These are phyloP conservation scores for Chaenodraco wilsoni DNA, from an alignment of 2,797 vertebrate species.

Conservation along the genomic window DNA sequence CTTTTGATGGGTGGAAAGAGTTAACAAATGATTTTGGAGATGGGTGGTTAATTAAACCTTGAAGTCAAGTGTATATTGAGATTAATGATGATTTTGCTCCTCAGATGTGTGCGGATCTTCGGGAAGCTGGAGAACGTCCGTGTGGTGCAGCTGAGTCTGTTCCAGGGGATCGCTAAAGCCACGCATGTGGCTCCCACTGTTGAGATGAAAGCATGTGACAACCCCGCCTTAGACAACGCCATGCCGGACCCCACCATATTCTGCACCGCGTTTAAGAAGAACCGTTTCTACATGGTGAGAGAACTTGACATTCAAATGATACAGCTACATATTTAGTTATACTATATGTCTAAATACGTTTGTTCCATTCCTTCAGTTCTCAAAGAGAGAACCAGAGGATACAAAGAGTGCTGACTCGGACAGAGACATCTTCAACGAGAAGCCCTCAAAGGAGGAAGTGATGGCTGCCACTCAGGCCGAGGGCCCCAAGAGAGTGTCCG, in stretches of 20 bases:
- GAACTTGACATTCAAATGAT: accelerated
- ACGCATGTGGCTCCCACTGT: conserved; percentile 90
- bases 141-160: conserved; percentile 92
- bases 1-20: neutral
- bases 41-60: neutral
- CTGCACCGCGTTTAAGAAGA: conserved; percentile 98
- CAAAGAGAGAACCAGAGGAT: conserved; percentile 96
- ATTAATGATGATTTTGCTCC: conserved; percentile 2
- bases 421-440: conserved; percentile 98
- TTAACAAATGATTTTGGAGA: neutral
- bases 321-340: too few relatives aligned
- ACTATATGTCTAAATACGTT: neutral
- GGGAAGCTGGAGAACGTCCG: conserved; percentile 98
- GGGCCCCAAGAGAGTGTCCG: conserved; percentile 96
- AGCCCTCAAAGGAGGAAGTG: conserved; percentile 98
- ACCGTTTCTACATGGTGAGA: conserved; percentile 96
- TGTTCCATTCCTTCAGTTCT: conserved; percentile 82
- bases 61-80: too few relatives aligned
- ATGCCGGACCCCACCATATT: conserved; percentile 94
- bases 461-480: conserved; percentile 99
- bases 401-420: conserved; percentile 98
- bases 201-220: conserved; percentile 98
- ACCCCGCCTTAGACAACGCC: conserved; percentile 91
- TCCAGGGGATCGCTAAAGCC: conserved; percentile 93
- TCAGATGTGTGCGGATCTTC: conserved; percentile 94